These are phyloP conservation scores for Scaptomyza tumidula DNA, from an alignment of 2,888 invertebrate species.

Conservation along the genomic window DNA sequence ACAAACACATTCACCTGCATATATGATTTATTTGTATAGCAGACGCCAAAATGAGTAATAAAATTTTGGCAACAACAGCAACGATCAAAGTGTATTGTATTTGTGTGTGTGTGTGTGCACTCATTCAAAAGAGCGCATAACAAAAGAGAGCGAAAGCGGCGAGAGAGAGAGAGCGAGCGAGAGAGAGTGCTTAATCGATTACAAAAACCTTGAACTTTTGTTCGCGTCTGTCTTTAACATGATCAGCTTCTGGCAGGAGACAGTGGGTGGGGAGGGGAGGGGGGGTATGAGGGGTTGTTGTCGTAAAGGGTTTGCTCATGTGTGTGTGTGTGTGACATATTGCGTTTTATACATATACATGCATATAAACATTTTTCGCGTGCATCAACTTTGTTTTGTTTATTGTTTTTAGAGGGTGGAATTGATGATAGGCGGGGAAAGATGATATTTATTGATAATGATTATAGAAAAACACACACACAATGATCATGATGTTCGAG, in stretches of 20 bases:
- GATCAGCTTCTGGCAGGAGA: slow-evolving; percentile 25
- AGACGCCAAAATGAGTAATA: slow-evolving; percentile 40
- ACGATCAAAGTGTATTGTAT: background rate
- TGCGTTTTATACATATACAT: background rate
- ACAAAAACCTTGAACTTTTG: slow-evolving; percentile 56
- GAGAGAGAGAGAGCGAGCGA: slow-evolving; percentile 4
- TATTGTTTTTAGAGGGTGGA: background rate
- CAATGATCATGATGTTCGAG: background rate
- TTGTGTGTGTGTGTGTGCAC: background rate
- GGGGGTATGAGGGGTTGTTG: background rate
- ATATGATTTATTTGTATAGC: slow-evolving; percentile 25
- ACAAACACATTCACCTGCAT: background rate
- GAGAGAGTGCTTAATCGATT: slow-evolving; percentile 37
- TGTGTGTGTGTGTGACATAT: background rate
- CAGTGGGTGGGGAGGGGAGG: background rate
- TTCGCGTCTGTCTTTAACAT: slow-evolving; percentile 33
- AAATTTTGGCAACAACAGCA: slow-evolving; percentile 5
- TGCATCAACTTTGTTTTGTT: background rate
- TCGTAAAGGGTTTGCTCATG: background rate
- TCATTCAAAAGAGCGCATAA: background rate
- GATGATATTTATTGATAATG: slow-evolving; percentile 1
- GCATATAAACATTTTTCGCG: background rate
- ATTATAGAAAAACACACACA: background rate
- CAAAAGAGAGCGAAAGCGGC: slow-evolving; percentile 1
- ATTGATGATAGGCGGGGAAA: background rate